These are phyloP conservation scores for Acanthoscelides obtectus DNA, from an alignment of 2,888 invertebrate genomes.

Conservation along the genomic window DNA sequence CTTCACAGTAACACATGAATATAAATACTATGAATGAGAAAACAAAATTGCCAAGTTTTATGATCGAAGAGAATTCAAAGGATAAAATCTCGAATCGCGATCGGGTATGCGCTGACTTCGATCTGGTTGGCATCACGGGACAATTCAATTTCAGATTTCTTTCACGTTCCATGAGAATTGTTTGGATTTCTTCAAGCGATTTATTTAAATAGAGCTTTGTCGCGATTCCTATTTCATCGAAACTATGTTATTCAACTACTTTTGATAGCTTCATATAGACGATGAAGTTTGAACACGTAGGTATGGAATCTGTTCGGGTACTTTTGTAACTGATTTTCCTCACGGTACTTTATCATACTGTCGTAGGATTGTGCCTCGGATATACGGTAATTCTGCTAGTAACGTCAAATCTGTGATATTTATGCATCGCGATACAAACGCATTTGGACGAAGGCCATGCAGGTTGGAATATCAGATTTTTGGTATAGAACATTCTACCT, in stretches of 20 bases:
- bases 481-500: too few species aligned
- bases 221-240: neutral
- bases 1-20: neutral
- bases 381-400: too few species aligned
- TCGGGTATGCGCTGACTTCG: conserved; percentile 19
- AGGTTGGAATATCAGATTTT: too few species aligned
- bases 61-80: neutral
- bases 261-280: too few species aligned
- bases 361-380: too few species aligned
- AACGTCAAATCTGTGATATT: too few species aligned
- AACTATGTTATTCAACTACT: neutral
- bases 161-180: conserved; percentile 11
- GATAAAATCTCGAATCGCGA: neutral
- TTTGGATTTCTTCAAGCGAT: conserved; percentile 7
- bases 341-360: too few species aligned
- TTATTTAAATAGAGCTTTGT: conserved; percentile 3
- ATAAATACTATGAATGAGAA: neutral
- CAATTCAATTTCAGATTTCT: conserved; percentile 20
- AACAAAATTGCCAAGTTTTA: neutral
- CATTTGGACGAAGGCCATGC: too few species aligned
- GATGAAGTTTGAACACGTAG: too few species aligned
- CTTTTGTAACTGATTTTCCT: too few species aligned
- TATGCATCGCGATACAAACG: too few species aligned
- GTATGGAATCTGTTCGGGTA: too few species aligned
- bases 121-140: conserved; percentile 18